Evolutionary conservation across 1,140 invertebrate genomes (phyloP), one percentile per base, ranked within the genome.

Genomic region (Halictus rubicundus): DNA sequence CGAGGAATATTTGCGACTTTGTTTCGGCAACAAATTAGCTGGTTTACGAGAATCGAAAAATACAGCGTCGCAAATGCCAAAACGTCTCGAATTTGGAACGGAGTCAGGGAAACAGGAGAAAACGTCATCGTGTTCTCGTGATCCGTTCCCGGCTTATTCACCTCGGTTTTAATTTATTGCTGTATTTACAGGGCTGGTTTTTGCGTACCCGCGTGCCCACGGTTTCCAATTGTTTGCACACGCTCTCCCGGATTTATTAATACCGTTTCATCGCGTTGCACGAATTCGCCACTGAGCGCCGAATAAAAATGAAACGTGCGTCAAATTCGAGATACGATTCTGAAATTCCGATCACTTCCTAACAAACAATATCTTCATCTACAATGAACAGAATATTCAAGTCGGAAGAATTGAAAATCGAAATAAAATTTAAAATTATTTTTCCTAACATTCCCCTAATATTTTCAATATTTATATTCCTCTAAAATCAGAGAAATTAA

Each of bases 11-110:
- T 5, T 14, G 3, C 54, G n/a, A 57, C 7, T 7, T 57, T n/a
- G n/a, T 57, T 57, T 57, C 19, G 21, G 54, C 54, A n/a, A n/a
- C 54, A 57, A 57, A 57, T n/a, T n/a, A 21, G 23, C 37, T 27
- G 61, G 21, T 54, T 65, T 37, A 74, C 54, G 37, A 65, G 68
- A 76, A 54, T 14, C 60, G 72, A 77, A 72, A 81, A 69, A 81
- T 39, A 16, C 42, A 9, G 37, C 16, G 14, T 16, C 21, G 54
- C 66, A 9, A 16, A 70, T 66, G 82, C 82, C 82, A 85, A 69
- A 81, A 81, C 25, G 59, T 52, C 25, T 23, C 19, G 42, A 72
- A 77, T 65, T 85, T 85, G 83, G 83, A 85, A 81, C 19, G 57
- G 79, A 78, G 63, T 85, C 84, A 85, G 73, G 14, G 52, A 68